Percentiles rank a stretch among this genome's conserved stretches.
phyloP scores from a whole-genome alignment of 1,140 invertebrate species.

The Drosophila jambulina region DNA sequence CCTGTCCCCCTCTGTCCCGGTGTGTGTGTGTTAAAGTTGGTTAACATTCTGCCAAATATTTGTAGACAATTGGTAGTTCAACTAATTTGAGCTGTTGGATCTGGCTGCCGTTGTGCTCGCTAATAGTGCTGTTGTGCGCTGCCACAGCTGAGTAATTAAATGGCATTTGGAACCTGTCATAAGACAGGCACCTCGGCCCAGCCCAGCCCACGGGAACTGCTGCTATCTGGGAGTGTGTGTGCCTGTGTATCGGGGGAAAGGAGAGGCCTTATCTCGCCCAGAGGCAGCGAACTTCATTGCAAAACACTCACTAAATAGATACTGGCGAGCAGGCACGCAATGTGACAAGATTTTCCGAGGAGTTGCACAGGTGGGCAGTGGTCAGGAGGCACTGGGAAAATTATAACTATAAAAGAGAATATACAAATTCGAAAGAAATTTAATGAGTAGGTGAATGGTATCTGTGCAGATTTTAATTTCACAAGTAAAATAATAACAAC shows the following conservation, averaged over 20 bases:
- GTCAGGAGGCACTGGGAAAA: slow-evolving; percentile 17
- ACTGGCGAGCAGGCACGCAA: slow-evolving; percentile 57
- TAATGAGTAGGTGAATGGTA: no score
- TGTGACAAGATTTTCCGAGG: slow-evolving; percentile 65
- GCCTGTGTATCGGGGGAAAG: background rate
- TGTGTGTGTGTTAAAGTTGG: slow-evolving; percentile 17
- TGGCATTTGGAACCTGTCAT: slow-evolving; percentile 57
- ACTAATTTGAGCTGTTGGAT: slow-evolving; percentile 70
- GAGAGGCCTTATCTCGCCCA: slow-evolving; percentile 73
- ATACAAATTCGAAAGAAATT: no score
- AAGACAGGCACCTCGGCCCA: slow-evolving; percentile 25
- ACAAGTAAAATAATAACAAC: no score
- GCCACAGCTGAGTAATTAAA: slow-evolving; percentile 77
- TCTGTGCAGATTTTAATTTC: no score
- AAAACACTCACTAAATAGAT: slow-evolving; percentile 52
- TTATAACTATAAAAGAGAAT: background rate
- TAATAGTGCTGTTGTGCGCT: slow-evolving; percentile 25
- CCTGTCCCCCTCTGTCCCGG: background rate
- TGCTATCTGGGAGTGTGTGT: slow-evolving; percentile 18
- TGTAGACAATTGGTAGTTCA: slow-evolving; percentile 82
- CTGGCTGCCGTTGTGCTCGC: slow-evolving; percentile 26
- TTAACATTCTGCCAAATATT: slow-evolving; percentile 81
- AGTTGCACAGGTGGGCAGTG: slow-evolving; percentile 35
- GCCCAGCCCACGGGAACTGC: slow-evolving; percentile 51
- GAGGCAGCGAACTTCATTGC: slow-evolving; percentile 84